Conservation (phyloP, 2,888 invertebrate genomes). For the Drosophila pullipes region DNA sequence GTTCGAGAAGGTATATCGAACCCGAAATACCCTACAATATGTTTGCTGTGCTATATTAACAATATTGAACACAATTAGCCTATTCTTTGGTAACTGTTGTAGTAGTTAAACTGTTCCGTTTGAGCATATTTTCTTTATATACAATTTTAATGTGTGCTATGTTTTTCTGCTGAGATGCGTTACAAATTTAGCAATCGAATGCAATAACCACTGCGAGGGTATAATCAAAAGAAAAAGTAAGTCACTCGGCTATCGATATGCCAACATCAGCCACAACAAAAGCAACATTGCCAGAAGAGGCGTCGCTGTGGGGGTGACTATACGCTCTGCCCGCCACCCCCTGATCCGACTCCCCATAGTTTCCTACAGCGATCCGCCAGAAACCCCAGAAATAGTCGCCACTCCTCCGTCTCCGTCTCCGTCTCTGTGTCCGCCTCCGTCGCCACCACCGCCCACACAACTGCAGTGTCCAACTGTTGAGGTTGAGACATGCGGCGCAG, state of each 20-base stretch:
- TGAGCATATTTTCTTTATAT: background rate
- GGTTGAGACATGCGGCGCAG: constrained; percentile 56
- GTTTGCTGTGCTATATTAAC: background rate
- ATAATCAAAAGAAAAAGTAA: constrained; percentile 42
- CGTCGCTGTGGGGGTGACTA: constrained; percentile 53
- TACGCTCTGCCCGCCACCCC: background rate
- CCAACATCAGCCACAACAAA: constrained; percentile 35
- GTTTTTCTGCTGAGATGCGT: background rate
- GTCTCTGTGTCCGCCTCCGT: background rate
- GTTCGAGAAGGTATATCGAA: background rate
- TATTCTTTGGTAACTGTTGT: background rate
- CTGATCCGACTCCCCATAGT: background rate
- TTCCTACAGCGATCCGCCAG: constrained; percentile 7
- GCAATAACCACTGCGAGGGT: background rate
- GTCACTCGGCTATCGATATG: constrained; percentile 65
- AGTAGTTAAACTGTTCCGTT: background rate
- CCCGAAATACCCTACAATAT: background rate
- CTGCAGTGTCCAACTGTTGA: constrained; percentile 37
- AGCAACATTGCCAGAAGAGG: constrained; percentile 41
- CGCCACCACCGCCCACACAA: constrained; percentile 32
- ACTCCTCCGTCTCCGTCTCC: background rate
- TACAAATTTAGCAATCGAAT: background rate
- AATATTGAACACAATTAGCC: background rate
- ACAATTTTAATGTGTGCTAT: background rate
- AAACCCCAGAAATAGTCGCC: background rate